phyloP scores from a whole-genome alignment of 23 tunicate species.

The Styela plicata region DNA sequence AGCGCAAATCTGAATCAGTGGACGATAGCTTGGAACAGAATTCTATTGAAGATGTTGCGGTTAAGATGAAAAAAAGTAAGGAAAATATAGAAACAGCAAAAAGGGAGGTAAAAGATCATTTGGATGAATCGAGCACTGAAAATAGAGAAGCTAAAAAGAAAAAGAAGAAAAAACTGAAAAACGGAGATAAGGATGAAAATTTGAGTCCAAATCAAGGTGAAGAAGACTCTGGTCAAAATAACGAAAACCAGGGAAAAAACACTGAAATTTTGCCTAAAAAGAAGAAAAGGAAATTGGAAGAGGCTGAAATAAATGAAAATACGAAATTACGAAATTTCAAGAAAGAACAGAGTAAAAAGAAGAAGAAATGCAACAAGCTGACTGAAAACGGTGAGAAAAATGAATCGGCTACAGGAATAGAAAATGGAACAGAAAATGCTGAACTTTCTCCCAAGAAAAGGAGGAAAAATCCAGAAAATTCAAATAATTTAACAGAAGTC shows the following conservation, averaged over 20 bases:
- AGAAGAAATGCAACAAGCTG: background rate
- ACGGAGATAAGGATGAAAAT: background rate
- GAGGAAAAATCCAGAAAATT: background rate
- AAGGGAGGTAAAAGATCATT: background rate
- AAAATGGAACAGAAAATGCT: background rate
- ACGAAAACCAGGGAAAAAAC: background rate
- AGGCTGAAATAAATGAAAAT: background rate
- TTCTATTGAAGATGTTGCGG: background rate
- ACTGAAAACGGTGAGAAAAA: background rate
- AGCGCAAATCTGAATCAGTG: background rate
- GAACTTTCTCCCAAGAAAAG: constrained; percentile 3
- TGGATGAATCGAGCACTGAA: background rate
- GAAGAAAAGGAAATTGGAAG: background rate
- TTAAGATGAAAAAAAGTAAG: constrained; percentile 12
- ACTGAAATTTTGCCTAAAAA: background rate
- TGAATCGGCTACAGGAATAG: background rate
- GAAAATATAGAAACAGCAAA: constrained; percentile 4
- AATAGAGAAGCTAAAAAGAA: background rate
- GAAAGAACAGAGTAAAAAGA: background rate
- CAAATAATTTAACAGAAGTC: background rate
- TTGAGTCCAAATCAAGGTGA: background rate
- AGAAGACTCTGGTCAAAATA: too few relatives aligned
- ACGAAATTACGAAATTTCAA: background rate
- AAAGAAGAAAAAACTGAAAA: background rate
- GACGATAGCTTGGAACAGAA: background rate